phyloP scores from a whole-genome alignment of 2,113 vertebrate species.

The Sceloporus tristichus region DNA sequence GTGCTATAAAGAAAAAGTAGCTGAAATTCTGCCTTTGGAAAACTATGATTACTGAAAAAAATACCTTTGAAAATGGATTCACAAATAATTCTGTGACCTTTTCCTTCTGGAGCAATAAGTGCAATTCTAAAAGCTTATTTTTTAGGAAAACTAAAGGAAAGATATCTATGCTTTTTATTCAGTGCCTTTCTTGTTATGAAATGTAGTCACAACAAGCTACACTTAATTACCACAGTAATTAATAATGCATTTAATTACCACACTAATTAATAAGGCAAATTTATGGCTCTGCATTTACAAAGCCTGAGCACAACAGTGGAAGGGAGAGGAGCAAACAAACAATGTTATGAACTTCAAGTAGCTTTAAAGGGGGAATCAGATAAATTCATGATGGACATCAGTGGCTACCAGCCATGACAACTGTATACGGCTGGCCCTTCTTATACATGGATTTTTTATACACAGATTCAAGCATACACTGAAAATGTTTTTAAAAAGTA shows the following conservation, averaged over 20 bases:
- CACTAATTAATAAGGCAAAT: neutral
- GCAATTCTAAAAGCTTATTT: constrained; percentile 11
- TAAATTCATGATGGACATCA: neutral
- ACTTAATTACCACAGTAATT: too few species aligned
- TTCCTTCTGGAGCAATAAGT: constrained; percentile 7
- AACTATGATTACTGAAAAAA: constrained; percentile 39
- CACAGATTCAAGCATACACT: too few species aligned
- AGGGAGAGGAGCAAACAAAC: neutral
- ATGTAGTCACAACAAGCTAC: neutral
- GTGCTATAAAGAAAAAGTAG: constrained; percentile 7
- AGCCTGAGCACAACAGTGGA: neutral
- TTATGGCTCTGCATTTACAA: neutral
- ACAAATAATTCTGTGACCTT: neutral
- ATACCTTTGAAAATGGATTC: constrained; percentile 34
- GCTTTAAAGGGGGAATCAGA: neutral
- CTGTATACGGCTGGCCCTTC: neutral
- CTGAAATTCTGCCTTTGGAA: neutral
- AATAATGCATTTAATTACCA: too few species aligned
- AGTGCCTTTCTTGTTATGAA: neutral
- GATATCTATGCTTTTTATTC: neutral
- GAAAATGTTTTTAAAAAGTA: too few species aligned
- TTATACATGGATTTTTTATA: too few species aligned
- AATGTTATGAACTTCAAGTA: neutral
- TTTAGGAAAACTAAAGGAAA: neutral
- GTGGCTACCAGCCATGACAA: neutral